Base-by-base conservation (phyloP, 2,888 invertebrate species). In the Dicyrtomina minuta region DNA sequence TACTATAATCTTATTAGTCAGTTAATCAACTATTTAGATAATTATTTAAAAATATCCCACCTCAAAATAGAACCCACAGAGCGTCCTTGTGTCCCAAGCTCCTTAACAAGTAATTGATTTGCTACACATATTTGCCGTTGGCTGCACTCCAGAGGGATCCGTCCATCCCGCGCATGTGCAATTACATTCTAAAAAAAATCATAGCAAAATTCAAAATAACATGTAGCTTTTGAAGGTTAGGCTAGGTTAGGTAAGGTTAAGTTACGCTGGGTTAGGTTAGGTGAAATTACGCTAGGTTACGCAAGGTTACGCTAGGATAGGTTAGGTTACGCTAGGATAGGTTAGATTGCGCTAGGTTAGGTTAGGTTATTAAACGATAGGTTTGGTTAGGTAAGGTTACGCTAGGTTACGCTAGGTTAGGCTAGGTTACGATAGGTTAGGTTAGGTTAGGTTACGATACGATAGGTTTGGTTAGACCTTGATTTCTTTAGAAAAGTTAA, bases 71-170 rank as follows among this genome's bases (percentile, higher is more conserved):
- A 39, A 6, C 56, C 69, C 15, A 69, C 33, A 64, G 62, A 44
- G 26, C 69, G 55, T 26, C 75, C 77, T 12, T 69, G 41, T 24
- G 46, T 44, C 10, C 77, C 77, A n/a, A 75, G 44, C n/a, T 73
- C 69, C 22, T 65, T 59, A 0, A 74, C 73, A 5, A 77, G 70
- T 12, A 72, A n/a, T 49, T 69, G 68, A 59, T 75, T 77, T 0
- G 74, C 74, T 12, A 43, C 22, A 51, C 77, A 77, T 1, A 77
- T 72, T 44, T 74, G 71, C 33, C 73, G 69, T 24, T 72, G 67
- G 2, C 74, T 75, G 49, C 77, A 77, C 10, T 75, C 66, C 0
- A 73, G 43, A 1, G 77, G 77, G 39, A 77, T 72, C 8, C 73
- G 67, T 15, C 72, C 68, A 62, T 75, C 74, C 60, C 70, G 59